Base-by-base conservation (phyloP, 1,140 invertebrate genomes). In the Drosophila subpulchrella region DNA sequence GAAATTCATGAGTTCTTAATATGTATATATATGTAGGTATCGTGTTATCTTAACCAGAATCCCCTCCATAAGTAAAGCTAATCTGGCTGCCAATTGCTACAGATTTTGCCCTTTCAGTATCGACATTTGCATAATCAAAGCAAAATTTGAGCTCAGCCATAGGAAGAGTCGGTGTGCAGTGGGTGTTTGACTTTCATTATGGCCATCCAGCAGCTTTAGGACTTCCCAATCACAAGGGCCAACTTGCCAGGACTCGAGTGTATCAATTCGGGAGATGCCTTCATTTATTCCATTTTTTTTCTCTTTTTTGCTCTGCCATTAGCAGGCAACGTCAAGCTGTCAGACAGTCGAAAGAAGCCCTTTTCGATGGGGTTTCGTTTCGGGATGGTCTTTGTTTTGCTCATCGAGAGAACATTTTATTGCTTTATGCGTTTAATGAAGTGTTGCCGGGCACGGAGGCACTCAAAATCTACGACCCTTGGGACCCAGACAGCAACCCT, bases 401-500 rank as follows among this genome's bases (percentile, higher is more conserved):
- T 65, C 81, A 80, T 68, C 81, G 78, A 57, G 53, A 67, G 68
- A 77, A 83, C 76, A 89, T 88, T 88, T 88, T 78, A 88, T 88
- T 88, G 84, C 84, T 90, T 89, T 89, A 89, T 89, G 84, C 85
- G 81, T 89, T 89, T 89, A 89, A 89, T 89, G 84, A 89, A 89
- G 80, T 89, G 84, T 89, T 89, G 73, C 44, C 20, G 27, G 20
- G 17, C 42, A 44, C 6, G 38, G 38, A 30, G 54, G 59, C 59
- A 65, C 53, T 46, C 51, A 39, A 15, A 11, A 11, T 11, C 54
- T 56, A 30, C 44, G 15, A 34, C 65, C 59, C 46, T 7, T 44
- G 77, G 71, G 62, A 63, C 11, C 8, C n/a, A 48, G 56, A 55
- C 57, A 39, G 42, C 79, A 88, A 89, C 84, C 84, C 84, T 89